Conservation (phyloP, 2,888 invertebrate genomes). For the Linyphia triangularis region DNA sequence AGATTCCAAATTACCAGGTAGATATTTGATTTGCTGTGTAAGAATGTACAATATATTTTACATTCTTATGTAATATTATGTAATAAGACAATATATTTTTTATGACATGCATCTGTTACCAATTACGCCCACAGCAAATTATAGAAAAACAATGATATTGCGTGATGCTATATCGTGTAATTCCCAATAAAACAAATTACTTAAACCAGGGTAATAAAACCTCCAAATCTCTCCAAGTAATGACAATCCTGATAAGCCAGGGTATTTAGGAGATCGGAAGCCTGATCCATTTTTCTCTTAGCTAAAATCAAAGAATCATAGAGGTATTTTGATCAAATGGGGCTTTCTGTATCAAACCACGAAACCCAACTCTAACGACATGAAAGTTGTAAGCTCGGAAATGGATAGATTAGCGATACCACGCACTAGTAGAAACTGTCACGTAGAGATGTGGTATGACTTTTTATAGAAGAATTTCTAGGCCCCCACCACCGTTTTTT, state of each 20-base stretch:
- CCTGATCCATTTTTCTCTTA: constrained; percentile 13
- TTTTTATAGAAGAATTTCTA: neutral
- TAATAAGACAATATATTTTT: too few species aligned
- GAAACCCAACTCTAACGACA: constrained; percentile 28
- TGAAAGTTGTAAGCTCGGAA: constrained; percentile 63
- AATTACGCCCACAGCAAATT: too few species aligned
- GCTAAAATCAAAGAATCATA: constrained; percentile 37
- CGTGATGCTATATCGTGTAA: neutral
- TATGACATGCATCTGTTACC: too few species aligned
- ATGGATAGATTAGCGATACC: constrained; percentile 60
- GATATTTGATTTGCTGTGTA: too few species aligned
- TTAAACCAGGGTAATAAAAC: constrained; percentile 14
- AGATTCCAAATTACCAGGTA: too few species aligned
- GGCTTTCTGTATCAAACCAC: neutral
- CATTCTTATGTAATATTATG: too few species aligned
- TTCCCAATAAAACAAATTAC: constrained; percentile 26
- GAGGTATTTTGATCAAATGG: constrained; percentile 20
- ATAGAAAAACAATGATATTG: too few species aligned
- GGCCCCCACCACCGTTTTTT: neutral
- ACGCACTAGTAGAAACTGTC: constrained; percentile 32
- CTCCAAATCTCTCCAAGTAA: constrained; percentile 3
- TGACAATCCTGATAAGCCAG: constrained; percentile 30
- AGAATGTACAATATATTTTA: too few species aligned
- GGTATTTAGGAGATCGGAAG: constrained; percentile 31
- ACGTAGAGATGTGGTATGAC: constrained; percentile 39